Percentiles rank a stretch among this genome's conserved stretches.
Conservation (phyloP, 2,888 invertebrate genomes). For the Ophion ventricosus region DNA sequence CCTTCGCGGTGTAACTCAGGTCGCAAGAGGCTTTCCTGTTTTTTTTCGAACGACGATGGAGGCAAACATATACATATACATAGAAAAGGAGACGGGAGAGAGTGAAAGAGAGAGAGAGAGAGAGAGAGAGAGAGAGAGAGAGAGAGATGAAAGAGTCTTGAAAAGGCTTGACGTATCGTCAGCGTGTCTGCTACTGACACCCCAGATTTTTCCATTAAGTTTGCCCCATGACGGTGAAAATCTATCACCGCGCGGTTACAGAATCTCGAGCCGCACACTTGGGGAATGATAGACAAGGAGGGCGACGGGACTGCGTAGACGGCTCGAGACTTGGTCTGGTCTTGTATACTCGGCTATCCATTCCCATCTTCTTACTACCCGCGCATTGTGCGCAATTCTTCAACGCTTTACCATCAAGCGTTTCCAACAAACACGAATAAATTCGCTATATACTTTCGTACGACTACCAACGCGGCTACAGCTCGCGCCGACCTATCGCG, state of each 20-base stretch:
- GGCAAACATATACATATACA: neutral
- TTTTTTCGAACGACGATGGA: slow-evolving; percentile 23
- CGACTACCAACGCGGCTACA: neutral
- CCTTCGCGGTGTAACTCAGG: slow-evolving; percentile 34
- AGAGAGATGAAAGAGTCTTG: slow-evolving; percentile 46
- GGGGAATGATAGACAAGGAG: slow-evolving; percentile 34
- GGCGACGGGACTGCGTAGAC: slow-evolving; percentile 1
- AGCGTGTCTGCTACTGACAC: slow-evolving; percentile 82
- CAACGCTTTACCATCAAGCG: slow-evolving; percentile 42
- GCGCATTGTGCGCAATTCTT: slow-evolving; percentile 31
- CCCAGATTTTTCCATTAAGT: slow-evolving; percentile 83
- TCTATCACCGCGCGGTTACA: slow-evolving; percentile 80
- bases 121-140: slow-evolving; percentile 18
- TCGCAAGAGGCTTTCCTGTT: slow-evolving; percentile 47
- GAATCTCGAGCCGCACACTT: slow-evolving; percentile 68
- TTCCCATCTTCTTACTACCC: slow-evolving; percentile 38
- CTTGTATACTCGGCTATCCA: slow-evolving; percentile 36
- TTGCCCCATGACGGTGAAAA: slow-evolving; percentile 79
- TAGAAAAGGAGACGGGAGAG: neutral
- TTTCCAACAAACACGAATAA: slow-evolving; percentile 42
- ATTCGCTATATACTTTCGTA: slow-evolving; percentile 29
- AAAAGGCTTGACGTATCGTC: slow-evolving; percentile 82
- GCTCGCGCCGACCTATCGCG: slow-evolving; percentile 18
- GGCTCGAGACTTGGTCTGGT: slow-evolving; percentile 3
- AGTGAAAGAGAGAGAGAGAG: slow-evolving; percentile 1